phyloP scores from a whole-genome alignment of 2,888 invertebrate species.

The Autographa gamma region DNA sequence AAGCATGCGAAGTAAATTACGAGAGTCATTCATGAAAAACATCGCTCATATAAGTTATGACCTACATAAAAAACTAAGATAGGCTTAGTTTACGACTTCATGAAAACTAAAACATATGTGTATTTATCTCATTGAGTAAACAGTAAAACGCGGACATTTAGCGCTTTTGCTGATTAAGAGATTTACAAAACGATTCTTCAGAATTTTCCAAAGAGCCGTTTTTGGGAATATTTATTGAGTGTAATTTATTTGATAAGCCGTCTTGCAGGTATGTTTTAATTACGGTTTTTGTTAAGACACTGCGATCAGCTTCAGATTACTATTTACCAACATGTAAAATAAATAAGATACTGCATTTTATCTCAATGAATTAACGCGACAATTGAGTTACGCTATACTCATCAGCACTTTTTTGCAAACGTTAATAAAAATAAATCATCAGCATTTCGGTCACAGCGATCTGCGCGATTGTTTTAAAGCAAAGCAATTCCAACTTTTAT shows the following conservation, averaged over 20 bases:
- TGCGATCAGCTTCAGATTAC: too few species aligned
- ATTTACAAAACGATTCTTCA: too few species aligned
- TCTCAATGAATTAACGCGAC: too few species aligned
- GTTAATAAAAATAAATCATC: neutral
- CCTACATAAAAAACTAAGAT: slow-evolving; percentile 2
- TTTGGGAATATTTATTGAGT: too few species aligned
- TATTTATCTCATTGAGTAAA: neutral
- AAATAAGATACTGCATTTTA: too few species aligned
- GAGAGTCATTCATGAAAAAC: slow-evolving; percentile 5
- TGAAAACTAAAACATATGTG: neutral
- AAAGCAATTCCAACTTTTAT: slow-evolving; percentile 9
- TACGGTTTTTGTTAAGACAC: too few species aligned
- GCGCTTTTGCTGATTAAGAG: neutral
- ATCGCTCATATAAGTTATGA: neutral
- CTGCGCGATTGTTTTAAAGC: neutral
- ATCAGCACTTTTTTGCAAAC: slow-evolving; percentile 1
- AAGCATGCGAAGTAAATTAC: neutral
- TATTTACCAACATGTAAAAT: too few species aligned
- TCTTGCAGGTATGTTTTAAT: too few species aligned
- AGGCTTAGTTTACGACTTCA: neutral
- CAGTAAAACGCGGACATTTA: neutral
- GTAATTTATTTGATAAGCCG: too few species aligned
- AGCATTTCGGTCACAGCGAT: neutral
- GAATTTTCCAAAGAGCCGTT: too few species aligned
- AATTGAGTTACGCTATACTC: neutral